Base-by-base conservation (phyloP, 1,140 invertebrate species). In the Harlomillsia oculata region DNA sequence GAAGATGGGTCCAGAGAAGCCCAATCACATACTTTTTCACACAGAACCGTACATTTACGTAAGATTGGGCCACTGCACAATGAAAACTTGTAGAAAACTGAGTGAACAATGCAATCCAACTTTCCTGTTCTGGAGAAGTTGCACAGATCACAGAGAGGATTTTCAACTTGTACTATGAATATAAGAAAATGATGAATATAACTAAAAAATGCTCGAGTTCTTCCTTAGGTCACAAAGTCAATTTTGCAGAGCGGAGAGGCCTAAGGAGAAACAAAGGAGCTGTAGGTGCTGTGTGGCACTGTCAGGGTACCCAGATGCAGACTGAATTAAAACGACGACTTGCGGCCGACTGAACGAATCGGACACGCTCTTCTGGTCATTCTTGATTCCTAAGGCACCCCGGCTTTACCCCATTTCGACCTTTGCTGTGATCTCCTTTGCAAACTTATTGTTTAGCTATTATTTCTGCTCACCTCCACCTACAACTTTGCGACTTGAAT, bases 341-440 rank as follows among this genome's bases (percentile, higher is more conserved):
- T 56, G 39, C 39, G 25, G 46, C 46, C 36, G 37, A 34, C 45
- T 56, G 54, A 56, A 56, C 36, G 45, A 37, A 50, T 50, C 36
- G 46, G 54, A 56, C 54, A 56, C 54, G 54, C 34, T 56, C 53
- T 56, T 49, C 20, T 56, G 54, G 54, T 43, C 54, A 56, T 39
- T 39, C 23, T 39, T 50, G 32, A 50, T 50, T 50, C 48, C 28
- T 36, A 37, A 26, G 21, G 48, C 34, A 50, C 25, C 26, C 16
- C 34, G n/a, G 34, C 36, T 28, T 48, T 48, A 48, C 45, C 45
- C 45, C 36, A 48, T 32, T 48, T 48, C 45, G n/a, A 48, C 14
- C 45, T 48, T 32, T 48, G 28, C 30, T 32, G 45, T 48, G 45
- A 48, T 48, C 45, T 48, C 45, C 45, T 48, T 48, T 48, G 25